Conservation (phyloP, 2,113 vertebrate species). For the Eudyptes chrysolophus region DNA sequence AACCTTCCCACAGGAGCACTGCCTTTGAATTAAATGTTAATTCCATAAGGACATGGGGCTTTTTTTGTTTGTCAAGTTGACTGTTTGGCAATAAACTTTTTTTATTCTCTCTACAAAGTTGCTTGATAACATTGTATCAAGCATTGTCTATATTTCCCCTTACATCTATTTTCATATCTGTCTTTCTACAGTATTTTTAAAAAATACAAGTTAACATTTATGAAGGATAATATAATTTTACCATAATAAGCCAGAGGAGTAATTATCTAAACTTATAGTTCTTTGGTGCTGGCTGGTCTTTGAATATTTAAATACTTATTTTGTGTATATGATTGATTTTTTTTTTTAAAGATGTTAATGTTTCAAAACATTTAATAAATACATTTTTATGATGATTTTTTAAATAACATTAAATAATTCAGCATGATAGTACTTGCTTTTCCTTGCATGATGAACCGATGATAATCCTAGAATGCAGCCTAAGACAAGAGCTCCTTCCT, state of each 20-base stretch:
- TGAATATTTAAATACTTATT: background rate
- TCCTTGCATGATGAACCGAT: background rate
- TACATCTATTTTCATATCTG: background rate
- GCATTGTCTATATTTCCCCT: background rate
- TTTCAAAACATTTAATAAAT: background rate
- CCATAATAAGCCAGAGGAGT: background rate
- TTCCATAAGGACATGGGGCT: background rate
- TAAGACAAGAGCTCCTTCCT: background rate
- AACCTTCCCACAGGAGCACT: background rate
- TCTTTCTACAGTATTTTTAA: background rate
- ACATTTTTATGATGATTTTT: background rate
- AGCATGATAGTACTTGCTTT: fast-evolving
- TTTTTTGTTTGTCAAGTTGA: background rate
- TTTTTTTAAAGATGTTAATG: background rate
- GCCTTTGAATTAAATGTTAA: background rate
- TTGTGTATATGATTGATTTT: background rate
- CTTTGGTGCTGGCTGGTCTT: background rate
- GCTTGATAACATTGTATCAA: background rate
- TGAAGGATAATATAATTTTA: background rate
- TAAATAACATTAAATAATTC: background rate
- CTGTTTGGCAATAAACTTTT: background rate
- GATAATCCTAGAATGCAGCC: background rate
- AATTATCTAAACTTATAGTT: background rate
- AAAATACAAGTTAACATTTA: background rate
- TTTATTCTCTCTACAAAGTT: background rate